Conservation (phyloP, 2,113 vertebrate genomes). For the Sisor rabdophorus region DNA sequence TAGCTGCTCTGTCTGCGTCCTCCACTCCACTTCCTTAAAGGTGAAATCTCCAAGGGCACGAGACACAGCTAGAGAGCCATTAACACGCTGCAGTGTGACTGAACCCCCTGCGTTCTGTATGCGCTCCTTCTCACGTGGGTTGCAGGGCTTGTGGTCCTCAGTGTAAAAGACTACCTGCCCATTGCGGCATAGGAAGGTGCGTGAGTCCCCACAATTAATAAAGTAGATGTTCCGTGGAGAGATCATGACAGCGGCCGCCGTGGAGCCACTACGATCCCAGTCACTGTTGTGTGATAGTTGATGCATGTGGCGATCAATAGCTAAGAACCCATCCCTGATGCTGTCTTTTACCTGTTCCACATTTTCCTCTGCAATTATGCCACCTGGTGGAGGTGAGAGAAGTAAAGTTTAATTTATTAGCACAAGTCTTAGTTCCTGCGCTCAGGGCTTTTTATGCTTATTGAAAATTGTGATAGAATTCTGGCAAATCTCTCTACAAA, state of each 20-base stretch:
- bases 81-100: conserved; percentile 70
- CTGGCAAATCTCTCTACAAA: background rate
- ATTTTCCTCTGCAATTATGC: conserved; percentile 59
- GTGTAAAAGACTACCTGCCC: conserved; percentile 73
- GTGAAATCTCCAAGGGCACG: conserved; percentile 76
- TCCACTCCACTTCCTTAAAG: conserved; percentile 71
- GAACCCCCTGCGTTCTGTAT: conserved; percentile 78
- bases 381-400: conserved; percentile 51
- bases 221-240: conserved; percentile 73
- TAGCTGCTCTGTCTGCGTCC: conserved; percentile 74
- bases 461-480: background rate
- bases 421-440: background rate
- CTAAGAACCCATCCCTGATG: conserved; percentile 67
- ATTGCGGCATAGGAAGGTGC: conserved; percentile 71
- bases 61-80: conserved; percentile 79
- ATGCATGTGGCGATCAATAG: conserved; percentile 72
- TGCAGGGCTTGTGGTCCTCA: conserved; percentile 76
- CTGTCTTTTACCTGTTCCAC: conserved; percentile 67
- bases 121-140: conserved; percentile 73
- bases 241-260: conserved; percentile 66
- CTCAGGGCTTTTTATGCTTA: background rate
- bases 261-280: conserved; percentile 74
- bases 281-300: conserved; percentile 59
- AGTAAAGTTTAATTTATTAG: background rate
- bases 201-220: conserved; percentile 78